Percentiles rank a stretch among this genome's conserved stretches.
phyloP scores from a whole-genome alignment of 2,113 vertebrate species.

The Caloenas nicobarica region DNA sequence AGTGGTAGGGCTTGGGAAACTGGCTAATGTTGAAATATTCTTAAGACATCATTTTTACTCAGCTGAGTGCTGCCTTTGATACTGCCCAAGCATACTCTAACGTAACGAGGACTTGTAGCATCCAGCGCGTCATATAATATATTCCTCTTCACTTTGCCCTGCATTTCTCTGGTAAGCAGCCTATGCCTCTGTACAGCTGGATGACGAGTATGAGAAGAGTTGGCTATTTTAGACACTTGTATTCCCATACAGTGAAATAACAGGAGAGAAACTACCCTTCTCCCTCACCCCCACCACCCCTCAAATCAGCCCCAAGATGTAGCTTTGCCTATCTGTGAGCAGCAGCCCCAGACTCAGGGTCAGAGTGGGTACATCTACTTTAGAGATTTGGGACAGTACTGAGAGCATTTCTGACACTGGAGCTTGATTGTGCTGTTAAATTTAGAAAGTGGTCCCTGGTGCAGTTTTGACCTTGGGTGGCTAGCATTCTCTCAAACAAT shows the following conservation, averaged over 20 bases:
- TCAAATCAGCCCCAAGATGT: neutral
- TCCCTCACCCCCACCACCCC: neutral
- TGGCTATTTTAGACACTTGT: neutral
- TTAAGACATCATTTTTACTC: neutral
- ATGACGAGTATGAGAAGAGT: neutral
- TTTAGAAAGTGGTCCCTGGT: neutral
- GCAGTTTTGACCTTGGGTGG: neutral
- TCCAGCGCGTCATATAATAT: accelerated
- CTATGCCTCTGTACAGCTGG: neutral
- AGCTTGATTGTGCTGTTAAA: slow-evolving; percentile 5
- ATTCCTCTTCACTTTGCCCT: neutral
- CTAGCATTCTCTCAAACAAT: neutral
- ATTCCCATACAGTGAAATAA: neutral
- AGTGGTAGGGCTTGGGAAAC: neutral
- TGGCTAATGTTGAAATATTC: neutral
- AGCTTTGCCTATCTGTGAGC: neutral
- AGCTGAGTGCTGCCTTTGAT: neutral
- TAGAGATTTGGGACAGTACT: neutral
- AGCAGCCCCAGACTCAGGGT: neutral
- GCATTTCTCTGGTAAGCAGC: neutral
- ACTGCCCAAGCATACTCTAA: neutral
- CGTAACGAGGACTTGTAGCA: neutral
- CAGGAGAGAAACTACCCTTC: neutral
- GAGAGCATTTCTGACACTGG: neutral
- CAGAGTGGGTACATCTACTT: neutral